Conservation (phyloP, 1,140 invertebrate species). For the Cylas formicarius region DNA sequence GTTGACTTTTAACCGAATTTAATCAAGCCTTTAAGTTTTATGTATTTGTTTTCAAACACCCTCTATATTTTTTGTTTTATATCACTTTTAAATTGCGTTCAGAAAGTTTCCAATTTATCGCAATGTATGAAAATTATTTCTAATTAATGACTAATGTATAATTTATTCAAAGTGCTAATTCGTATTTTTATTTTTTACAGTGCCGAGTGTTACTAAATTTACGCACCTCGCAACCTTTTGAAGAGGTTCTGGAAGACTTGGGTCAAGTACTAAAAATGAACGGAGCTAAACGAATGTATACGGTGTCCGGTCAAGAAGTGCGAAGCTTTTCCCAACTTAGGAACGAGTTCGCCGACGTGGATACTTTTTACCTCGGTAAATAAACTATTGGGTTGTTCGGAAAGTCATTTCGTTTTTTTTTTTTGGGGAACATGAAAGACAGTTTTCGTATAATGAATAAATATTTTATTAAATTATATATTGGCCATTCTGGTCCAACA, state of each 20-base stretch:
- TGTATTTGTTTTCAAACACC: too few species aligned
- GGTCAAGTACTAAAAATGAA: slow-evolving; percentile 88
- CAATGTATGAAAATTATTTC: too few species aligned
- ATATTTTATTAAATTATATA: background rate
- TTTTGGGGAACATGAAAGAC: too few species aligned
- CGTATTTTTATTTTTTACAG: slow-evolving; percentile 42
- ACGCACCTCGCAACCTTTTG: slow-evolving; percentile 85
- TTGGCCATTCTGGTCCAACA: background rate
- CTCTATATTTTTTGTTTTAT: too few species aligned
- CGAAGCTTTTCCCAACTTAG: slow-evolving; percentile 85
- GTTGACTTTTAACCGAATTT: too few species aligned
- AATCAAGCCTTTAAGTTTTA: too few species aligned
- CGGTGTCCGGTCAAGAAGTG: slow-evolving; percentile 83
- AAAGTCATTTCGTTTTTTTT: too few species aligned
- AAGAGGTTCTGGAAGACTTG: slow-evolving; percentile 88
- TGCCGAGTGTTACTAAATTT: slow-evolving; percentile 86
- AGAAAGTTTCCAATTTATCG: too few species aligned
- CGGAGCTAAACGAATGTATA: slow-evolving; percentile 83
- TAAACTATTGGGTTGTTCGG: too few species aligned
- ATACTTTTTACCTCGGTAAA: slow-evolving; percentile 74
- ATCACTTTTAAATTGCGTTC: too few species aligned
- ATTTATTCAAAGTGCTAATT: background rate
- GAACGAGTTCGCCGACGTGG: slow-evolving; percentile 84
- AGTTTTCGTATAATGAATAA: slow-evolving; percentile 29
- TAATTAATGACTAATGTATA: background rate